These are phyloP conservation scores for Luscinia luscinia DNA, from an alignment of 2,797 vertebrate genomes.

Conservation along the genomic window DNA sequence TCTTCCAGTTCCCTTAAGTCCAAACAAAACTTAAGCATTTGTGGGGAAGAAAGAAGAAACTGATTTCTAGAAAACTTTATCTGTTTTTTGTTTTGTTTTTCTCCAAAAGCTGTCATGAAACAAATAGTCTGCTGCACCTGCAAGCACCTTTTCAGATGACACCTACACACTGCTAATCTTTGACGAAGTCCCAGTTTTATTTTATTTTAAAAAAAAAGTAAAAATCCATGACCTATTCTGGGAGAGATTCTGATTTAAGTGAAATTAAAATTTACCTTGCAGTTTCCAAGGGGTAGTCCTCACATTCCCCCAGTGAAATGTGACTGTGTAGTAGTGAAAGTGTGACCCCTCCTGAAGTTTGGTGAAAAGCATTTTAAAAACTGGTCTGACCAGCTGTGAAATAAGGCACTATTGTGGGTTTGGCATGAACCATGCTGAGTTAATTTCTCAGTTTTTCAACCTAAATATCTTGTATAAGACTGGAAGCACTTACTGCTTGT, in stretches of 20 bases:
- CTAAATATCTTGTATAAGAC: neutral
- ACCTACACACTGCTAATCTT: neutral
- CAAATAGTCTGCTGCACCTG: neutral
- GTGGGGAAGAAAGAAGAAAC: neutral
- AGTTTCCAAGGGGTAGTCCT: neutral
- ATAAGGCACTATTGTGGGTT: neutral
- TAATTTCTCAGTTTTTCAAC: neutral
- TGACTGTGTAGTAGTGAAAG: neutral
- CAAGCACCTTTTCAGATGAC: neutral
- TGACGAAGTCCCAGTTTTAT: neutral
- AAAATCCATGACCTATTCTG: neutral
- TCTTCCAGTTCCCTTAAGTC: neutral
- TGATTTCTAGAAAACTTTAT: neutral
- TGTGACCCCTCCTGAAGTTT: neutral
- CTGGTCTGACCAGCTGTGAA: neutral
- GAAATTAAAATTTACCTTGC: neutral
- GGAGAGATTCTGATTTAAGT: neutral
- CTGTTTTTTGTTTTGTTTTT: neutral
- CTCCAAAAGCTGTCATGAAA: constrained; percentile 6
- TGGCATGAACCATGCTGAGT: neutral
- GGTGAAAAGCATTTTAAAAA: neutral
- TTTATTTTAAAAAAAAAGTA: neutral
- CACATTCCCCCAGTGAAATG: neutral
- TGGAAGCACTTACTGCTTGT: neutral
- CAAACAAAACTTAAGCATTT: neutral